Evolutionary conservation across 2,113 vertebrate species (phyloP).

Genomic region (Sporophila hypoxantha): DNA sequence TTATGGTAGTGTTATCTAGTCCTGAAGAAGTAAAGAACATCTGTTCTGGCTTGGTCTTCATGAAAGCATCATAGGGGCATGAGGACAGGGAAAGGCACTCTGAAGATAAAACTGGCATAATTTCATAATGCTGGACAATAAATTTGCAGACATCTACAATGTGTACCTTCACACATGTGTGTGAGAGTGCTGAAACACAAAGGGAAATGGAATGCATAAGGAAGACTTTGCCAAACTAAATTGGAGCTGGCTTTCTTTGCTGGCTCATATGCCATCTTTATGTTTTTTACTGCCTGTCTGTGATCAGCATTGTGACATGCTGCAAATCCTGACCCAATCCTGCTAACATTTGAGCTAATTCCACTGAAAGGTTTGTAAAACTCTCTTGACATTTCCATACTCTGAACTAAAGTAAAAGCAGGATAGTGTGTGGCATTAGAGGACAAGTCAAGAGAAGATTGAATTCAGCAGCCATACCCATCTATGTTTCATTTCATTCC

Average conservation of each 20-base stretch:
- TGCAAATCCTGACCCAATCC: neutral
- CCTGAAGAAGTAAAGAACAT: conserved; percentile 22
- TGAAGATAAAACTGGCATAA: neutral
- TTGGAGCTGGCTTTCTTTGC: neutral
- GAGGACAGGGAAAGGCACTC: neutral
- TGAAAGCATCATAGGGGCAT: neutral
- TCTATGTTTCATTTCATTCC: neutral
- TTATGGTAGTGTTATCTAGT: neutral
- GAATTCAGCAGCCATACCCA: neutral
- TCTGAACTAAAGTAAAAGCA: neutral
- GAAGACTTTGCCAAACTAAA: neutral
- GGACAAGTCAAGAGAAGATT: neutral
- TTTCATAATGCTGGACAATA: neutral
- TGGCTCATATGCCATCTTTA: neutral
- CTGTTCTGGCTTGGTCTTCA: neutral
- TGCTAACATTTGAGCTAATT: neutral
- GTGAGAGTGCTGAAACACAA: neutral
- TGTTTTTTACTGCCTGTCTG: neutral
- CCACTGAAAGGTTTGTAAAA: neutral
- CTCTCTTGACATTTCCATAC: neutral
- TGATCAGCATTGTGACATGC: neutral
- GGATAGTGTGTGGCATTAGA: neutral
- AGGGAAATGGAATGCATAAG: neutral
- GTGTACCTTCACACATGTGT: neutral
- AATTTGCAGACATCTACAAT: conserved; percentile 5